Evolutionary conservation across 2,888 invertebrate genomes (phyloP).

Genomic region (Melipona bicolor): DNA sequence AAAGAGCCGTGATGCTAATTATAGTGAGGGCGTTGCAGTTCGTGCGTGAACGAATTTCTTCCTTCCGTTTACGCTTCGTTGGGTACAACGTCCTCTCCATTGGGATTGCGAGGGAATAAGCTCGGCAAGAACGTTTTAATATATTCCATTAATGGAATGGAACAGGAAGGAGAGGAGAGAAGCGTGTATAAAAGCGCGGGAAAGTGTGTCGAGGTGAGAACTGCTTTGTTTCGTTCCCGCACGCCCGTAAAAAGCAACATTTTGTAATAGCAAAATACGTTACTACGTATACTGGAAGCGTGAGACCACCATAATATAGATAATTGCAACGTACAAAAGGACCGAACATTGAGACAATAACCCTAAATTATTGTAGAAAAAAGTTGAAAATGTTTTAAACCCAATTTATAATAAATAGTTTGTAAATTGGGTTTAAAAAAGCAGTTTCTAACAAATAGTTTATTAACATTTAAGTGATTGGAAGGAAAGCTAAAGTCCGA

Average conservation of each 20-base stretch:
- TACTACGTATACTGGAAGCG: neutral
- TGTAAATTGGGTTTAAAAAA: too few relatives aligned
- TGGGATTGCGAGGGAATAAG: constrained; percentile 26
- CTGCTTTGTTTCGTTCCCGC: constrained; percentile 31
- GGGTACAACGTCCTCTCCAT: neutral
- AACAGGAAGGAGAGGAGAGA: neutral
- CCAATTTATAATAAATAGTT: too few relatives aligned
- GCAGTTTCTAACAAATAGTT: too few relatives aligned
- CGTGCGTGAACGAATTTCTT: neutral
- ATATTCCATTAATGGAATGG: constrained; percentile 47
- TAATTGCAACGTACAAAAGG: neutral
- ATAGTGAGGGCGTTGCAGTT: neutral
- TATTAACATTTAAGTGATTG: too few relatives aligned
- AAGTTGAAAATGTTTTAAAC: too few relatives aligned
- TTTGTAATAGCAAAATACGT: neutral
- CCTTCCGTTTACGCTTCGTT: constrained; percentile 9
- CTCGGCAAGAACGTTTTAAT: constrained; percentile 34
- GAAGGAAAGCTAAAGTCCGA: too few relatives aligned
- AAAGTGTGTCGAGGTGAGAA: constrained; percentile 46
- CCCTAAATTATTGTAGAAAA: too few relatives aligned
- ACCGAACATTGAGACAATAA: neutral
- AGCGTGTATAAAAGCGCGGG: neutral
- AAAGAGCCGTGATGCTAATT: constrained; percentile 10
- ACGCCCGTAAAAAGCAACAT: constrained; percentile 21
- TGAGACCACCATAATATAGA: too few relatives aligned